These are phyloP conservation scores for Nysson spinosus DNA, from an alignment of 2,888 invertebrate species.

Conservation along the genomic window DNA sequence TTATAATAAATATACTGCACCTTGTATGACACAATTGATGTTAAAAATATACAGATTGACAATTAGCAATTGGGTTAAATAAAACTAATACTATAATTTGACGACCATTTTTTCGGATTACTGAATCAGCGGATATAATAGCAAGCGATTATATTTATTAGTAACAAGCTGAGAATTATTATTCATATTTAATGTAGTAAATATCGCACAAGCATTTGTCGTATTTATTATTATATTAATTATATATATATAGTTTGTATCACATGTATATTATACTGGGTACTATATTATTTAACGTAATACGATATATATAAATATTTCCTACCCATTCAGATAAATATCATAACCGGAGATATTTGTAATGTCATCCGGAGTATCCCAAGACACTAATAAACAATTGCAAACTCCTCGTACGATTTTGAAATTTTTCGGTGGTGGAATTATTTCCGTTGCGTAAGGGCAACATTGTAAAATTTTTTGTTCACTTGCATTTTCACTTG, in stretches of 20 bases:
- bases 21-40: too few relatives aligned
- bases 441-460: not conserved
- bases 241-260: not conserved
- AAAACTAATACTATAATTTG: too few relatives aligned
- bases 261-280: not conserved
- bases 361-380: constrained; percentile 37
- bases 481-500: not conserved
- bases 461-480: not conserved
- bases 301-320: constrained; percentile 2
- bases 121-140: too few relatives aligned
- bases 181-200: too few relatives aligned
- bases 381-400: constrained; percentile 41
- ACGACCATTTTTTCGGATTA: too few relatives aligned
- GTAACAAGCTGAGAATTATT: too few relatives aligned
- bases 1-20: too few relatives aligned
- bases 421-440: constrained; percentile 46
- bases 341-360: constrained; percentile 38
- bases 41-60: too few relatives aligned
- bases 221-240: too few relatives aligned
- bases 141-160: too few relatives aligned
- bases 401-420: constrained; percentile 37
- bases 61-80: too few relatives aligned
- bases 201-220: too few relatives aligned
- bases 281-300: constrained; percentile 6
- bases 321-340: constrained; percentile 40